A percentile compares a stretch with the other conserved stretches of the same genome.
Evolutionary conservation across 1,140 invertebrate species (phyloP).

Genomic region (Drosophila guanche): DNA sequence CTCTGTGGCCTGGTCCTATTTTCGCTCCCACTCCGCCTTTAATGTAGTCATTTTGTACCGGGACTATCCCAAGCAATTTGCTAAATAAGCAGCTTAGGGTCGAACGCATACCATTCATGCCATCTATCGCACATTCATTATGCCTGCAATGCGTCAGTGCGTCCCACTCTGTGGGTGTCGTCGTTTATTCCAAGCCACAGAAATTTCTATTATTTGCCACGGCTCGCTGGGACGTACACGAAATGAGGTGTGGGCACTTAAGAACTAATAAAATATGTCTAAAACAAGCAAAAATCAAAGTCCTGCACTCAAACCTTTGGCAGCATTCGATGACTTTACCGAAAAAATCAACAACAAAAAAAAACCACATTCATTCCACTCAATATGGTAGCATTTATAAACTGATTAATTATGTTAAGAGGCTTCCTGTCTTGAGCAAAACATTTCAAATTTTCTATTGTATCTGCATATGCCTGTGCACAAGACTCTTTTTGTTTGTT

Average conservation of each 20-base stretch:
- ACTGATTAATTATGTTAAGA: conserved; percentile 73
- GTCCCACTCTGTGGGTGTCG: conserved; percentile 18
- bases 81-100: conserved; percentile 66
- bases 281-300: neutral
- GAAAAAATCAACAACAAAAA: neutral
- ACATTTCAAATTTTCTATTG: conserved; percentile 40
- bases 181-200: neutral
- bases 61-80: conserved; percentile 51
- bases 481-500: neutral
- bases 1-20: neutral
- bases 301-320: too few relatives aligned
- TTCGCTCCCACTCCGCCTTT: neutral
- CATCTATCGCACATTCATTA: conserved; percentile 6
- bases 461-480: conserved; percentile 17
- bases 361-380: conserved; percentile 2
- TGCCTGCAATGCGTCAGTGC: conserved; percentile 68
- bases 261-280: too few relatives aligned
- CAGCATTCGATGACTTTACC: conserved; percentile 22
- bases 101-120: neutral
- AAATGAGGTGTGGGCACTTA: too few relatives aligned
- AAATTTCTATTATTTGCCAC: too few relatives aligned
- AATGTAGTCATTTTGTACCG: conserved; percentile 20
- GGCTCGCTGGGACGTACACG: too few relatives aligned
- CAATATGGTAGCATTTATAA: conserved; percentile 52
- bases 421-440: conserved; percentile 78